Conservation (phyloP, 2,797 vertebrate species). For the Cacajao melanocephalus region DNA sequence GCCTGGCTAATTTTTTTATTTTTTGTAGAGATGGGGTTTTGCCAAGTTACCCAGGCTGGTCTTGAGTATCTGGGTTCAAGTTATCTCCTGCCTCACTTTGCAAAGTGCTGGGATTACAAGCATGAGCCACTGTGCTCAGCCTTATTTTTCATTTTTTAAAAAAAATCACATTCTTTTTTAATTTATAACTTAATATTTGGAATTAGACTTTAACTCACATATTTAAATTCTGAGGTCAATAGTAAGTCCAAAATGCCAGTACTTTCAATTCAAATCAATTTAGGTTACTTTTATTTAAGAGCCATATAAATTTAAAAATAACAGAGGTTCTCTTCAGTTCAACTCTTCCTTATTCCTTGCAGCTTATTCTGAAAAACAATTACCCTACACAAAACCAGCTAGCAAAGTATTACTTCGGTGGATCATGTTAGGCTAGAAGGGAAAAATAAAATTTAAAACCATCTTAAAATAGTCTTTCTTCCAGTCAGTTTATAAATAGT, state of each 20-base stretch:
- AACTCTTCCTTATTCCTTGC: not conserved
- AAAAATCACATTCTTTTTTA: not conserved
- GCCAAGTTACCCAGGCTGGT: not conserved
- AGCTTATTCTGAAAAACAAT: conserved; percentile 33
- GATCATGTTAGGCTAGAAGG: not conserved
- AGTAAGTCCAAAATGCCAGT: conserved; percentile 4
- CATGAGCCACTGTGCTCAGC: not conserved
- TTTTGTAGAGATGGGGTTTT: not conserved
- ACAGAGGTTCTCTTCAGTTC: not conserved
- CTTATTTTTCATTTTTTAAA: not conserved
- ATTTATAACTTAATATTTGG: not conserved
- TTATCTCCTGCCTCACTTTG: not conserved
- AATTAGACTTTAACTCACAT: conserved; percentile 18
- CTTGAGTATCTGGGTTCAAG: not conserved
- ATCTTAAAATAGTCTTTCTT: conserved; percentile 41
- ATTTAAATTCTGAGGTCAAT: conserved; percentile 25
- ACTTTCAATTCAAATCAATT: not conserved
- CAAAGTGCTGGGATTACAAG: not conserved
- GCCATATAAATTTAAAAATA: not conserved
- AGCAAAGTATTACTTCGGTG: not conserved
- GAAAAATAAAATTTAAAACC: conserved; percentile 17
- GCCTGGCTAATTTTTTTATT: not conserved
- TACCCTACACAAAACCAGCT: conserved; percentile 9
- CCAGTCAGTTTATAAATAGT: not conserved
- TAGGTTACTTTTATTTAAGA: conserved; percentile 27